These are phyloP conservation scores for Argyrosomus japonicus DNA, from an alignment of 2,113 vertebrate species.

Conservation along the genomic window DNA sequence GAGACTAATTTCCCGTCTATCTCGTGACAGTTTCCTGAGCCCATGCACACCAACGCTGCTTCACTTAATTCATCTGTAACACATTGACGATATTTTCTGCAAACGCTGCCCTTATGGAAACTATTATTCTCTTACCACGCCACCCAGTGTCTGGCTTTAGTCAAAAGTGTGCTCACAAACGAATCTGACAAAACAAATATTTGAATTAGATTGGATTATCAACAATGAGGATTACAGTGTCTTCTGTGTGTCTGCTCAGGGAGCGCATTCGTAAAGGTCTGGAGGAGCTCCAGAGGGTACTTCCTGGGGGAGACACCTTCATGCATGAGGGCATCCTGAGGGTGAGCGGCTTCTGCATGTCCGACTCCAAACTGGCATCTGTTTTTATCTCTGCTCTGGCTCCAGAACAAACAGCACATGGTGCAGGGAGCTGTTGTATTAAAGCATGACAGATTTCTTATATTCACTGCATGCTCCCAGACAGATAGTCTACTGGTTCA, in stretches of 20 bases:
- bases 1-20: constrained; percentile 58
- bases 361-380: not conserved
- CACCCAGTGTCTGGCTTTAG: constrained; percentile 29
- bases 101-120: constrained; percentile 46
- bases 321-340: constrained; percentile 98
- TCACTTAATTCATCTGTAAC: constrained; percentile 49
- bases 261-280: constrained; percentile 94
- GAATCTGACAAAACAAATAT: constrained; percentile 35
- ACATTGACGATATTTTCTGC: constrained; percentile 51
- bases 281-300: constrained; percentile 92
- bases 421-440: constrained; percentile 13
- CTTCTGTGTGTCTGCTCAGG: constrained; percentile 81
- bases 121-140: constrained; percentile 28
- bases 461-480: not conserved
- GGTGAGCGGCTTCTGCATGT: constrained; percentile 82
- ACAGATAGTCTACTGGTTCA: constrained; percentile 18
- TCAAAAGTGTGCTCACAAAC: constrained; percentile 32
- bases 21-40: constrained; percentile 41
- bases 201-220: constrained; percentile 29
- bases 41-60: constrained; percentile 25
- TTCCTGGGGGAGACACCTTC: constrained; percentile 95
- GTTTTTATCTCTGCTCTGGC: constrained; percentile 16
- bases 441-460: not conserved
- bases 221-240: constrained; percentile 5
- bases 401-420: not conserved